A percentile compares a stretch with the other conserved stretches of the same genome.
Conservation (phyloP, 1,140 invertebrate genomes). For the Lerema accius region DNA sequence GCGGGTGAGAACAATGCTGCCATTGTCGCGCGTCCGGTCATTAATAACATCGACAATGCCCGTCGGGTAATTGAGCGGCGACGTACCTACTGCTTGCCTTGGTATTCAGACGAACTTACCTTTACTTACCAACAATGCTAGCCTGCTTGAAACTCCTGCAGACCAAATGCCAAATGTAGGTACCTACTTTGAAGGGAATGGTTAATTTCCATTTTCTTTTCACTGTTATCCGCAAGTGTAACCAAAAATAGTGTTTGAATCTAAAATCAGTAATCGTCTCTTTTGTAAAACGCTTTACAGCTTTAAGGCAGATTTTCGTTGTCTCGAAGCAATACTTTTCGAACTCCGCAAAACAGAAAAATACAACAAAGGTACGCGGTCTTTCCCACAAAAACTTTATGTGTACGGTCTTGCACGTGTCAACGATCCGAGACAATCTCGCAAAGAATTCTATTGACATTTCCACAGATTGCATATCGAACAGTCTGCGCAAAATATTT, state of each 20-base stretch:
- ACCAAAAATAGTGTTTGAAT: too few relatives aligned
- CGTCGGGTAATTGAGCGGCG: constrained; percentile 56
- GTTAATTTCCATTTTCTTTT: too few relatives aligned
- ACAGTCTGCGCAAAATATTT: constrained; percentile 18
- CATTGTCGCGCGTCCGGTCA: constrained; percentile 55
- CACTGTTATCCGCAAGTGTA: too few relatives aligned
- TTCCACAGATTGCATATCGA: constrained; percentile 11
- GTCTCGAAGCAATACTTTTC: too few relatives aligned
- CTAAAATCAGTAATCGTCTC: too few relatives aligned
- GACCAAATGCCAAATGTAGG: background rate
- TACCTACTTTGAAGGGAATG: too few relatives aligned
- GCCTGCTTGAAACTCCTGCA: background rate
- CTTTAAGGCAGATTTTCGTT: too few relatives aligned
- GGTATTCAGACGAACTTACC: constrained; percentile 9
- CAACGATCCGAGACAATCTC: background rate
- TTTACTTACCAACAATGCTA: background rate
- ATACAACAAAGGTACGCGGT: too few relatives aligned
- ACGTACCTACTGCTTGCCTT: constrained; percentile 56
- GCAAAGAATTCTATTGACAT: constrained; percentile 11
- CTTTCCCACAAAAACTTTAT: background rate
- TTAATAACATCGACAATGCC: constrained; percentile 69
- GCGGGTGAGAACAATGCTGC: constrained; percentile 20
- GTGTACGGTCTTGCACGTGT: background rate
- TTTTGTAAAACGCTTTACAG: too few relatives aligned
- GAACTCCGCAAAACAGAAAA: too few relatives aligned